These are phyloP conservation scores for Drosophila nigricruria DNA, from an alignment of 2,888 invertebrate species.

Conservation along the genomic window DNA sequence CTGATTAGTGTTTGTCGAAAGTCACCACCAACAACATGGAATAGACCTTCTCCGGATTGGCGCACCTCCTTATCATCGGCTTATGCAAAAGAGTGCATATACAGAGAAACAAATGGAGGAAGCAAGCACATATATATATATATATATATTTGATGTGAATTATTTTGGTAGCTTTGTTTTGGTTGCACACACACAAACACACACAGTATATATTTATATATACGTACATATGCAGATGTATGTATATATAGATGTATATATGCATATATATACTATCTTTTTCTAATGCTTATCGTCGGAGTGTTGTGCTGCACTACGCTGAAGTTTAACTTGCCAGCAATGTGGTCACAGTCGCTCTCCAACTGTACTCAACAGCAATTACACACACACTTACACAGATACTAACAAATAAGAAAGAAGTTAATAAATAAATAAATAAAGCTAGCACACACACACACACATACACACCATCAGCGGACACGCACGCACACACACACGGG, in stretches of 20 bases:
- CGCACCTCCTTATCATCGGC: neutral
- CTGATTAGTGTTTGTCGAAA: neutral
- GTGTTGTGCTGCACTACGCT: constrained; percentile 43
- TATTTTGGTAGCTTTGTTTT: constrained; percentile 5
- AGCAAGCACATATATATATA: neutral
- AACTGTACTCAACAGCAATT: constrained; percentile 16
- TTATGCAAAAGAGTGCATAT: constrained; percentile 16
- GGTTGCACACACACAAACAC: constrained; percentile 10
- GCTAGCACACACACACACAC: neutral
- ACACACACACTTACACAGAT: neutral
- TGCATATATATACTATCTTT: neutral
- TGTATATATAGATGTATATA: neutral
- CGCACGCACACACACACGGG: constrained; percentile 9
- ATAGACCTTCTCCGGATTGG: neutral
- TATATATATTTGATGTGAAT: constrained; percentile 4
- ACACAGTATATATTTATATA: constrained; percentile 2
- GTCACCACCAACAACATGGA: neutral
- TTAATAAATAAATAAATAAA: constrained; percentile 16
- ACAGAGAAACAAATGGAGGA: neutral
- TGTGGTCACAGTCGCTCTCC: constrained; percentile 9
- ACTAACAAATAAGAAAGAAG: constrained; percentile 2
- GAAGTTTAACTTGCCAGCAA: constrained; percentile 60
- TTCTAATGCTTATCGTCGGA: constrained; percentile 7
- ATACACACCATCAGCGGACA: neutral
- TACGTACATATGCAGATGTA: neutral